Conservation (phyloP, 2,797 vertebrate genomes). For the Myotis findleyi region DNA sequence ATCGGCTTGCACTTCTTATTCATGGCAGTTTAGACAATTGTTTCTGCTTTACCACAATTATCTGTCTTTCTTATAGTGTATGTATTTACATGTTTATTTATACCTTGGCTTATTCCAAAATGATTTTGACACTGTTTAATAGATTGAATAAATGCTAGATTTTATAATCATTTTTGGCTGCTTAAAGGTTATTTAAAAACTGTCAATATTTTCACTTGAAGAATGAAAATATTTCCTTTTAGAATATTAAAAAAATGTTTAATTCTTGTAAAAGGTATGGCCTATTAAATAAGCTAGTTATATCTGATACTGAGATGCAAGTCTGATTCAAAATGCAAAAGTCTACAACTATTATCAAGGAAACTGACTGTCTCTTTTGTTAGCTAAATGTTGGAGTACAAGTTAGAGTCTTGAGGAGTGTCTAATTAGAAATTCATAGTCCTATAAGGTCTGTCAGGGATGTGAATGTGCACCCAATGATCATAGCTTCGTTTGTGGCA, state of each 20-base stretch:
- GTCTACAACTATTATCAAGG: neutral
- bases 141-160: neutral
- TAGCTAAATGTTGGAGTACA: neutral
- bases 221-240: conserved; percentile 13
- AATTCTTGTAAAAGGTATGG: neutral
- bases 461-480: neutral
- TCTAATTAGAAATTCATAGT: conserved; percentile 9
- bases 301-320: neutral
- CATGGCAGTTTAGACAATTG: neutral
- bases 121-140: neutral
- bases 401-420: neutral
- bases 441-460: neutral
- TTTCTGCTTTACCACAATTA: neutral
- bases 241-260: neutral
- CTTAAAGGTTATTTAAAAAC: neutral
- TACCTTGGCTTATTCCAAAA: conserved; percentile 11
- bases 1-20: neutral
- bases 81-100: neutral
- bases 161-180: neutral
- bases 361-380: neutral
- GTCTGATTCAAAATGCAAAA: conserved; percentile 25
- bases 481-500: neutral
- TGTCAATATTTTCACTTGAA: conserved; percentile 4
- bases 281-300: neutral
- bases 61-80: neutral